Evolutionary conservation across 1,140 invertebrate genomes (phyloP), one percentile per base, ranked within the genome.

Genomic region (Orius insidiosus): DNA sequence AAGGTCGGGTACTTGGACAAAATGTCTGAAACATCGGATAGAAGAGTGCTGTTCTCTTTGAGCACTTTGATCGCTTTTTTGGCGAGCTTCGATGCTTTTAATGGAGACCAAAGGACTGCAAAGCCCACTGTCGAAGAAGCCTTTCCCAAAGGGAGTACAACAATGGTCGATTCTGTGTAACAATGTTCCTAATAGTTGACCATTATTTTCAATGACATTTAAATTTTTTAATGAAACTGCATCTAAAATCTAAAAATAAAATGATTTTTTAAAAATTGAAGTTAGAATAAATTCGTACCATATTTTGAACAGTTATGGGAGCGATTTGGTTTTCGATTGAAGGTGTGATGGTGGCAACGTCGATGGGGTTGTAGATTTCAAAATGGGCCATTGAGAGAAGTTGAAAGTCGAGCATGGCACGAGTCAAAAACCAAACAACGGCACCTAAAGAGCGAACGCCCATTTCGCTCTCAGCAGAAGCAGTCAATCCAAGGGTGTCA

Each of bases 111-210:
- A 76, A 3, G 95, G 96, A 5, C 79, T 71, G 62, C 89, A 95
- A 4, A 98, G 65, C 93, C 93, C n/a, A 98, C 58, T 87, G 76
- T 6, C 50, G 45, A 1, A 59, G 49, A n/a, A 59, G 47, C n/a
- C n/a, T n/a, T 87, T 90, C 32, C 95, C 96, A 70, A 98, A 96
- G 37, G 82, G 65, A 0, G 95, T 98, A 32, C 70, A 75, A 60
- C 92, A 98, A 55, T 76, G 71, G 68, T 98, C 86, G 10, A 98
- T 60, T 31, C 73, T 77, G 41, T 79, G 72, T 34, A 88, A 68
- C 15, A 98, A 66, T 10, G 85, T 85, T 40, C 81, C 80, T 53
- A 84, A 76, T 16, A 74, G 69, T 4, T 75, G 78, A 14, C 62
- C 61, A 7, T 19, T 54, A 37, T 72, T 70, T 47, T 68, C 60